A percentile compares a stretch with the other conserved stretches of the same genome.
phyloP scores from a whole-genome alignment of 2,797 vertebrate genomes.

The Acanthornis magna region DNA sequence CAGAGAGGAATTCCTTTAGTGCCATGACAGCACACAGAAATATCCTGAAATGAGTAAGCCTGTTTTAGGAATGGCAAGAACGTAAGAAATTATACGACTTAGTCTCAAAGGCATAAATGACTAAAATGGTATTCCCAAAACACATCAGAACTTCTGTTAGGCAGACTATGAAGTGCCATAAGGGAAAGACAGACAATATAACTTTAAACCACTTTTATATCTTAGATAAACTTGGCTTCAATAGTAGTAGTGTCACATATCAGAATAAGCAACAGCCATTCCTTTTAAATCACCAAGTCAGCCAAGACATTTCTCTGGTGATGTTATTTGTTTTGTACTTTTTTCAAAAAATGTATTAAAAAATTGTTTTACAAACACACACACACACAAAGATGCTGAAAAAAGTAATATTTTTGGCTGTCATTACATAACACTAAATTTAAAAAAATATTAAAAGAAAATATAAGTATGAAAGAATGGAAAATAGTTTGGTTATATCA shows the following conservation, averaged over 20 bases:
- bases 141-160: neutral
- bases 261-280: neutral
- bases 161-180: neutral
- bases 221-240: neutral
- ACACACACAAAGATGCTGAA: neutral
- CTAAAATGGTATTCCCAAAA: neutral
- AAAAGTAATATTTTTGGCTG: neutral
- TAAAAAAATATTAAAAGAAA: neutral
- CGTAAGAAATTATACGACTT: neutral
- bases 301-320: neutral
- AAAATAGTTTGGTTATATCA: neutral
- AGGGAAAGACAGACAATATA: neutral
- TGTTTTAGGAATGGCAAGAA: neutral
- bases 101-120: neutral
- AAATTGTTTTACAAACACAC: neutral
- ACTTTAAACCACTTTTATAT: neutral
- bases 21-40: neutral
- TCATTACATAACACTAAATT: neutral
- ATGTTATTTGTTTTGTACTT: neutral
- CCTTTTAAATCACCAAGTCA: neutral
- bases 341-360: neutral
- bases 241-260: neutral
- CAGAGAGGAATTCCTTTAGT: neutral
- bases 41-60: neutral
- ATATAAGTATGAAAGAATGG: neutral